Evolutionary conservation across 1,140 invertebrate species (phyloP).

Genomic region (Nasonia longicornis): DNA sequence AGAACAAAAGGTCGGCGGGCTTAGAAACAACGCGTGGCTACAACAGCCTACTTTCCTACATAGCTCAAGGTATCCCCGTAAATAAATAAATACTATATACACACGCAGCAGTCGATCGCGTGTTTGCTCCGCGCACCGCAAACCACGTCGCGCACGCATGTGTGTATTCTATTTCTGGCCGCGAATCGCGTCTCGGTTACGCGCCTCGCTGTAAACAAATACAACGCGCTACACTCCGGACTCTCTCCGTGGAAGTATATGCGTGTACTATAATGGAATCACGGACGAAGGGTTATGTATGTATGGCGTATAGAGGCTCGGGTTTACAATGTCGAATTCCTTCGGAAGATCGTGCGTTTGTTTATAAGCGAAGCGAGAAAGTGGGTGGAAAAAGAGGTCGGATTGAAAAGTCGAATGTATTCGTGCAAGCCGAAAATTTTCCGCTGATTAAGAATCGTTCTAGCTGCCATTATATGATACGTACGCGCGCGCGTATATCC

Average conservation of each 20-base stretch:
- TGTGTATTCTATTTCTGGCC: slow-evolving; percentile 1
- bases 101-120: not conserved
- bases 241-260: too few species aligned
- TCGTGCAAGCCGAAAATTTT: not conserved
- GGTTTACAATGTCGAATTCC: too few species aligned
- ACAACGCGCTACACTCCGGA: not conserved
- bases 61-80: not conserved
- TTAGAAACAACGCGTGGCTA: not conserved
- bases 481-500: not conserved
- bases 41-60: not conserved
- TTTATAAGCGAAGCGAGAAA: too few species aligned
- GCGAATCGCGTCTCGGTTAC: not conserved
- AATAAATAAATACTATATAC: not conserved
- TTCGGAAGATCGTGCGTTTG: too few species aligned
- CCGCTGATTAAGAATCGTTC: not conserved
- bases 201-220: not conserved
- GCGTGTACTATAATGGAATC: not conserved
- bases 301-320: too few species aligned
- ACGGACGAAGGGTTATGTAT: too few species aligned
- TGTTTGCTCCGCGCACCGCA: not conserved
- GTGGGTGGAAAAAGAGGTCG: too few species aligned
- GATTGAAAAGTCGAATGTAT: too few species aligned
- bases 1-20: not conserved
- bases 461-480: not conserved
- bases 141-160: not conserved